Percentiles rank a stretch among this genome's conserved stretches.
phyloP scores from a whole-genome alignment of 1,140 invertebrate species.

The Nephila pilipes region DNA sequence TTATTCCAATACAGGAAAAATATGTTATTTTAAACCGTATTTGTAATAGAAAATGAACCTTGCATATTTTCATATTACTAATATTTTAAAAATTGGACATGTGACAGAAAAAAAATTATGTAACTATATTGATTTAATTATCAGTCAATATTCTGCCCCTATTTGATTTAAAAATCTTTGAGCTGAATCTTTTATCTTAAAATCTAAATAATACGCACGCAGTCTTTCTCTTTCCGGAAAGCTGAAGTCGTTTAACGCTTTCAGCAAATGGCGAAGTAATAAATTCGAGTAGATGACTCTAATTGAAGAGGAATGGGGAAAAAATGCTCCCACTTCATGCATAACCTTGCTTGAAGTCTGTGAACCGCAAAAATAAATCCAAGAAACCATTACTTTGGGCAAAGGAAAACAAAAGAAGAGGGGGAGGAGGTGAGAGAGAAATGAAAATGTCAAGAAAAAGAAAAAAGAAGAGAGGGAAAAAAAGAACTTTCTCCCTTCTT shows the following conservation, averaged over 20 bases:
- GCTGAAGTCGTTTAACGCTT: not conserved
- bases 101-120: no score
- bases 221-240: not conserved
- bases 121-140: no score
- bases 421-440: not conserved
- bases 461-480: not conserved
- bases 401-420: conserved; percentile 47
- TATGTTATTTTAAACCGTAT: no score
- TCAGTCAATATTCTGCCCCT: no score
- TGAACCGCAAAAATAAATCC: conserved; percentile 60
- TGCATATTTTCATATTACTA: no score
- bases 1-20: no score
- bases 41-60: no score
- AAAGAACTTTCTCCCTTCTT: not conserved
- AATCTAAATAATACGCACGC: no score
- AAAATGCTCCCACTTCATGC: not conserved
- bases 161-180: no score
- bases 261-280: not conserved
- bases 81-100: no score
- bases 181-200: no score
- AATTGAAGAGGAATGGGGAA: not conserved
- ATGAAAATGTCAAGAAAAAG: conserved; percentile 35
- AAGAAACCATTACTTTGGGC: conserved; percentile 23
- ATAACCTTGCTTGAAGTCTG: not conserved
- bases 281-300: not conserved